phyloP scores from a whole-genome alignment of 2,797 vertebrate genomes.

The Menidia menidia region DNA sequence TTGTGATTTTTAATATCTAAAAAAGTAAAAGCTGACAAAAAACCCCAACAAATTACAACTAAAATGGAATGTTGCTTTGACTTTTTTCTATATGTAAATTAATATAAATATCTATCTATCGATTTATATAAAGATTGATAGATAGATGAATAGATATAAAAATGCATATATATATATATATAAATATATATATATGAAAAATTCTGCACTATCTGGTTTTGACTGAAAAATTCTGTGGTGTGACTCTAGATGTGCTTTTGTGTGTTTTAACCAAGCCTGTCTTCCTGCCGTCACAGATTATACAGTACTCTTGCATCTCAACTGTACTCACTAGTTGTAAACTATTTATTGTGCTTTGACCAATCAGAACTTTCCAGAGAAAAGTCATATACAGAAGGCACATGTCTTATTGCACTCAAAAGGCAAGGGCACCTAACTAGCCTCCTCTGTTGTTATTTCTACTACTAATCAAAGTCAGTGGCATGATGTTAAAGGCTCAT shows the following conservation, averaged over 20 bases:
- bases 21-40: slow-evolving; percentile 56
- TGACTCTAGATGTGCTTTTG: slow-evolving; percentile 91
- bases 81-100: slow-evolving; percentile 80
- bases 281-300: slow-evolving; percentile 92
- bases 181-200: slow-evolving; percentile 60
- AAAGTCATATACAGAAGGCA: slow-evolving; percentile 80
- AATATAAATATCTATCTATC: slow-evolving; percentile 6
- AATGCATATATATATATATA: slow-evolving; percentile 30
- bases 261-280: slow-evolving; percentile 94
- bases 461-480: slow-evolving; percentile 75
- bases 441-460: slow-evolving; percentile 72
- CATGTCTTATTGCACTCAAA: slow-evolving; percentile 81
- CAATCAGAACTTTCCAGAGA: slow-evolving; percentile 83
- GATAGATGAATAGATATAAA: slow-evolving; percentile 54
- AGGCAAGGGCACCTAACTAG: slow-evolving; percentile 82
- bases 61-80: slow-evolving; percentile 88
- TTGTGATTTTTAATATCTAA: slow-evolving; percentile 86
- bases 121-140: slow-evolving; percentile 36
- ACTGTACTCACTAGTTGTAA: slow-evolving; percentile 86
- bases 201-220: slow-evolving; percentile 92
- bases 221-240: slow-evolving; percentile 91
- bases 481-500: slow-evolving; percentile 80
- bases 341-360: slow-evolving; percentile 89
- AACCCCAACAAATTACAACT: slow-evolving; percentile 68
- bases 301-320: slow-evolving; percentile 87